Evolutionary conservation across 2,888 invertebrate genomes (phyloP).

Genomic region (Danaus chrysippus): DNA sequence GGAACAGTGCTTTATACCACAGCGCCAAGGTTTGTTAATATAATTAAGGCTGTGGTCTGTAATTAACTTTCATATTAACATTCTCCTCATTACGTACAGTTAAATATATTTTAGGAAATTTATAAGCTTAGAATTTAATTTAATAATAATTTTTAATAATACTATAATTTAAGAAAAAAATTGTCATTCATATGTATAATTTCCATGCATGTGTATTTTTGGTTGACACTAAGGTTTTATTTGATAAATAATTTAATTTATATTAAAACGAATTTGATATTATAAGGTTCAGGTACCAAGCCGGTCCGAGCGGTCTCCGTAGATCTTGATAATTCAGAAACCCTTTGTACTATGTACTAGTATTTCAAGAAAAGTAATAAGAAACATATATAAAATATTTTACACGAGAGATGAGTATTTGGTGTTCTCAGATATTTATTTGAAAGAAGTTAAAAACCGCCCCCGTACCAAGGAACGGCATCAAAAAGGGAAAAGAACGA

Average conservation of each 20-base stretch:
- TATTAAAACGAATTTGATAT: conserved; percentile 20
- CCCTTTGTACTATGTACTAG: conserved; percentile 53
- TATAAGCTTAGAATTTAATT: too few relatives aligned
- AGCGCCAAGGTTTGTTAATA: conserved; percentile 83
- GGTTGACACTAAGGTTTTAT: not conserved
- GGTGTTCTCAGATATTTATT: too few relatives aligned
- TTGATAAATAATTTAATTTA: conserved; percentile 22
- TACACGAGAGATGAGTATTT: too few relatives aligned
- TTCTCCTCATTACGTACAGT: not conserved
- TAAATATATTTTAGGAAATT: not conserved
- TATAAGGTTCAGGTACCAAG: conserved; percentile 43
- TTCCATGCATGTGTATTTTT: too few relatives aligned
- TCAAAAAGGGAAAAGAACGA: conserved; percentile 10
- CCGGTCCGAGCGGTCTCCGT: conserved; percentile 50
- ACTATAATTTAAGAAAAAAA: too few relatives aligned
- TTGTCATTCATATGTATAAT: too few relatives aligned
- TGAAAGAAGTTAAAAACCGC: not conserved
- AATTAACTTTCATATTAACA: conserved; percentile 6
- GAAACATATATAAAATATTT: not conserved
- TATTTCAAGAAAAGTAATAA: conserved; percentile 15
- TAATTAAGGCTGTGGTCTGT: conserved; percentile 14
- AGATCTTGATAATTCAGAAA: conserved; percentile 61
- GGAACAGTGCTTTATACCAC: conserved; percentile 84
- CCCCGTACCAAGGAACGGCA: not conserved
- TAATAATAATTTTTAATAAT: too few relatives aligned